A percentile compares a stretch with the other conserved stretches of the same genome.
phyloP scores from a whole-genome alignment of 2,797 vertebrate genomes.

The Ibycter americanus region DNA sequence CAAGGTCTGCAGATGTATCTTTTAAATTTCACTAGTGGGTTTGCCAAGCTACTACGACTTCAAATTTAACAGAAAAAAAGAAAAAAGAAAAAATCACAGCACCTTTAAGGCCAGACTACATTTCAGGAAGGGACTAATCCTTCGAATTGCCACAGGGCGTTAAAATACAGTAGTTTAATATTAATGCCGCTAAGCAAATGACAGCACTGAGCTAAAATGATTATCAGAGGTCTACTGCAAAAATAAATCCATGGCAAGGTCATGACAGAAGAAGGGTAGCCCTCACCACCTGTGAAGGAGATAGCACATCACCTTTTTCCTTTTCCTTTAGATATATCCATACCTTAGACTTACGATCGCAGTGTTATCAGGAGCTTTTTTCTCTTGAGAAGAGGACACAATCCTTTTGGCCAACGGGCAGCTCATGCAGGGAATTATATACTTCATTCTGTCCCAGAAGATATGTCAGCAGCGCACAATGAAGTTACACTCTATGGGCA shows the following conservation, averaged over 20 bases:
- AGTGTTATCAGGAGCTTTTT: background rate
- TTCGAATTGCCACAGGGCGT: background rate
- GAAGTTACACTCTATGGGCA: background rate
- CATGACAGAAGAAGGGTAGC: background rate
- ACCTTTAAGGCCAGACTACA: background rate
- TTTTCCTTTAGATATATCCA: background rate
- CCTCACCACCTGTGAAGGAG: background rate
- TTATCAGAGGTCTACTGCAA: background rate
- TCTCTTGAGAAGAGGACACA: background rate
- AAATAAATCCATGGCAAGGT: background rate
- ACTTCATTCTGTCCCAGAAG: background rate
- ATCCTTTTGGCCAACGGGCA: background rate
- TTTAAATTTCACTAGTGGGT: background rate
- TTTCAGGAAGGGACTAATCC: background rate
- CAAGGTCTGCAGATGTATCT: background rate
- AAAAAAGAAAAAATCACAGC: background rate
- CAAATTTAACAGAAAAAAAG: background rate
- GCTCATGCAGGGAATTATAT: background rate
- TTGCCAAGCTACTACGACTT: background rate
- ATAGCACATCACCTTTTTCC: background rate
- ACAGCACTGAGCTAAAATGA: background rate
- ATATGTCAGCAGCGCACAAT: background rate
- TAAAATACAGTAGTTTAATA: background rate
- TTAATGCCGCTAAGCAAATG: background rate
- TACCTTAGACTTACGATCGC: background rate